Evolutionary conservation across 2,797 vertebrate genomes (phyloP).

Genomic region (Pipistrellus pipistrellus): DNA sequence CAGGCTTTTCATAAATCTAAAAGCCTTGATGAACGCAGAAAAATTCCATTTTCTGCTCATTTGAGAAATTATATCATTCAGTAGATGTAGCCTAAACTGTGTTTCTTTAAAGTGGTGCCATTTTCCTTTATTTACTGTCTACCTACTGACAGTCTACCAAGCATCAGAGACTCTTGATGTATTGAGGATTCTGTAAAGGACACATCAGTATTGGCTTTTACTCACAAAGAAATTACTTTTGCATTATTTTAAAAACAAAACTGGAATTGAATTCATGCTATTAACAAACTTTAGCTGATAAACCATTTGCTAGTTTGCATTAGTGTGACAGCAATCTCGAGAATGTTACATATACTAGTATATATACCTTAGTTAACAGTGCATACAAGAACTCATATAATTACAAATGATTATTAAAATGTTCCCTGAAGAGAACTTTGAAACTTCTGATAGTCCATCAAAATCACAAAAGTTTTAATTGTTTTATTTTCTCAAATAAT

Average conservation of each 20-base stretch:
- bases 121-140: background rate
- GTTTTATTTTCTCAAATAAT: background rate
- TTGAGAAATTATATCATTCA: background rate
- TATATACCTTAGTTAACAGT: too few species aligned
- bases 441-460: background rate
- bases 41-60: background rate
- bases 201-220: background rate
- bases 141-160: fast-evolving
- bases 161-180: background rate
- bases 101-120: background rate
- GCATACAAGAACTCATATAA: background rate
- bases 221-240: background rate
- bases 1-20: background rate
- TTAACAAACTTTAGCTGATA: background rate
- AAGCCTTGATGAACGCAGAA: background rate
- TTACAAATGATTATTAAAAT: background rate
- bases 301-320: background rate
- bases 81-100: background rate
- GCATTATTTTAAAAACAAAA: background rate
- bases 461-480: background rate
- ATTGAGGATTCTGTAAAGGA: background rate
- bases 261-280: background rate
- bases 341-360: background rate
- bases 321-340: background rate
- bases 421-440: background rate